A percentile compares a stretch with the other conserved stretches of the same genome.
Evolutionary conservation across 2,113 vertebrate genomes (phyloP).

Genomic region (Oxygymnocypris stewartii): DNA sequence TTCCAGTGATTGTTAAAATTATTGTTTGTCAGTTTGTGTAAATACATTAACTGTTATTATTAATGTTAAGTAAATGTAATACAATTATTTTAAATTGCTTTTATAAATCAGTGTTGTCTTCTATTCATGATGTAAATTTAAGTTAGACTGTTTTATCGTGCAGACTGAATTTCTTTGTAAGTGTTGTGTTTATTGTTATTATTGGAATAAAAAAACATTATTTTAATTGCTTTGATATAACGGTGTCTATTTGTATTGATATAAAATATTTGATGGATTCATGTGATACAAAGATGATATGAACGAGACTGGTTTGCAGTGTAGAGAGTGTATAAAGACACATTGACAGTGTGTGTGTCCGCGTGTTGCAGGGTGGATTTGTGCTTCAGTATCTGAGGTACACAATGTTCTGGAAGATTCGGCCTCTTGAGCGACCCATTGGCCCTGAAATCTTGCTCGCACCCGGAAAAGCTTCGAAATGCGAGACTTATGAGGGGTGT

Average conservation of each 20-base stretch:
- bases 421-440: constrained; percentile 29
- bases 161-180: not conserved
- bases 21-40: not conserved
- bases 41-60: not conserved
- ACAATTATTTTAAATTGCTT: not conserved
- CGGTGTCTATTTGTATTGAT: not conserved
- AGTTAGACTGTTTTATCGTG: not conserved
- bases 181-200: not conserved
- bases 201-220: not conserved
- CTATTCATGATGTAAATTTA: not conserved
- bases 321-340: constrained; percentile 1
- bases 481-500: not conserved
- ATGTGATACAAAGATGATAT: not conserved
- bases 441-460: constrained; percentile 37
- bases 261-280: not conserved
- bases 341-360: constrained; percentile 14
- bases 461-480: not conserved
- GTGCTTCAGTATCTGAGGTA: constrained; percentile 45
- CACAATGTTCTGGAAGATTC: constrained; percentile 46
- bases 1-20: not conserved
- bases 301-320: not conserved
- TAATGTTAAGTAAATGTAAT: not conserved
- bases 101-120: not conserved
- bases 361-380: constrained; percentile 27
- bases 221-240: not conserved